Base-by-base conservation (phyloP, 2,888 invertebrate genomes). In the Pseudeuparius sepicola region DNA sequence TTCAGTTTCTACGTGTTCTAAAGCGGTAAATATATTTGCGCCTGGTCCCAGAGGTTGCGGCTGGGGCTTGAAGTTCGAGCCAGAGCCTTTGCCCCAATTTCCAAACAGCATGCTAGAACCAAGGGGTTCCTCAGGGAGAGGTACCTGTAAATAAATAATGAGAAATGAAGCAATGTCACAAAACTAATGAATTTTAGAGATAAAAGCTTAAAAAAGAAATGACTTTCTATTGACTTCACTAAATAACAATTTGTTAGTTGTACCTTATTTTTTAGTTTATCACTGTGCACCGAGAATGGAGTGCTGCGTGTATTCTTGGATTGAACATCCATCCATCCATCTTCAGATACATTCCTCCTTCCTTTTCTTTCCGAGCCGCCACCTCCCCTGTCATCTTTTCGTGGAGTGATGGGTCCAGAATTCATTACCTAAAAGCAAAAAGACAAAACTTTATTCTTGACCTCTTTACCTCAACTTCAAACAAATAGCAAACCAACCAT, bases 311-410 rank as follows among this genome's bases (percentile, higher is more conserved):
- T 42, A 37, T 37, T 42, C 13, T 38, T 34, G 10, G 37, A 23
- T 14, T 17, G 17, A 11, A 33, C 35, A 6, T 37, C 40, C n/a
- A 52, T 49, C 61, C 62, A 63, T 24, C 63, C 63, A 12, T 60
- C 60, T 30, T 57, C 57, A 3, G 51, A 50, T 12, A 49, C 63
- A 31, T 49, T 51, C 25, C 53, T 49, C 54, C 52, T 42, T 7
- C 47, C 40, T 42, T 36, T 32, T 14, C 40, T 26, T 14, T 31
- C 40, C 31, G 48, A 61, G 6, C 57, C 52, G 6, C 65, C 65
- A 5, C 64, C 64, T 37, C 59, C 60, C 5, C 75, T 67, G 20
- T 77, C 77, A 37, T 78, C 78, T 40, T 74, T 74, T 25, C 75
- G 68, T 15, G 71, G 69, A 13, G 65, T 60, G 23, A 61, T 51